A percentile compares a stretch with the other conserved stretches of the same genome.
phyloP scores from a whole-genome alignment of 2,113 vertebrate species.

The Rafetus swinhoei region DNA sequence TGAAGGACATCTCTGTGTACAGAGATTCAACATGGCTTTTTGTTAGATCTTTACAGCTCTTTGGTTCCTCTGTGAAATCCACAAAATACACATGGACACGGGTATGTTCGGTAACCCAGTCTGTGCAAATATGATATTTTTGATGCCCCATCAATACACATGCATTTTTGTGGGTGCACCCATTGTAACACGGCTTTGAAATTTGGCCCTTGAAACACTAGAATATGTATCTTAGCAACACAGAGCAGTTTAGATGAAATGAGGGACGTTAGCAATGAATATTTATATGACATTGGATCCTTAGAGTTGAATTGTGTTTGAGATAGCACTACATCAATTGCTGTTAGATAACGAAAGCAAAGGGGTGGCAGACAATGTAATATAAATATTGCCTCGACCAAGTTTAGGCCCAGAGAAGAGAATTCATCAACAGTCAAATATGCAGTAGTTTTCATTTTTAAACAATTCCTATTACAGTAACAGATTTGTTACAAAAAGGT shows the following conservation, averaged over 20 bases:
- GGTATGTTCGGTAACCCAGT: background rate
- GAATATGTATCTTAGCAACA: background rate
- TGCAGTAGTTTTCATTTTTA: background rate
- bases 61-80: background rate
- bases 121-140: background rate
- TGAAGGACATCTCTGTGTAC: background rate
- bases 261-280: slow-evolving; percentile 25
- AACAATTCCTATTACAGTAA: slow-evolving; percentile 3
- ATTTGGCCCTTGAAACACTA: background rate
- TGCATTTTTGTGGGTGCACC: background rate
- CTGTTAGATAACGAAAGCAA: background rate
- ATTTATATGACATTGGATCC: slow-evolving; percentile 1
- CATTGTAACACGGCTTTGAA: background rate
- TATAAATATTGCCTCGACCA: background rate
- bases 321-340: slow-evolving; percentile 20
- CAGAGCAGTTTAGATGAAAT: slow-evolving; percentile 13
- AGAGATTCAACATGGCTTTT: background rate
- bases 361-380: background rate
- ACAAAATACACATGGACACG: background rate
- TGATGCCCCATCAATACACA: background rate
- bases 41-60: background rate
- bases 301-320: background rate
- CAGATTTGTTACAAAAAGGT: slow-evolving; percentile 16
- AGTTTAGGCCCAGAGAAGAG: background rate
- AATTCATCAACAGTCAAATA: slow-evolving; percentile 16